Evolutionary conservation across 2,113 vertebrate species (phyloP).

Genomic region (Harpagus bidentatus): DNA sequence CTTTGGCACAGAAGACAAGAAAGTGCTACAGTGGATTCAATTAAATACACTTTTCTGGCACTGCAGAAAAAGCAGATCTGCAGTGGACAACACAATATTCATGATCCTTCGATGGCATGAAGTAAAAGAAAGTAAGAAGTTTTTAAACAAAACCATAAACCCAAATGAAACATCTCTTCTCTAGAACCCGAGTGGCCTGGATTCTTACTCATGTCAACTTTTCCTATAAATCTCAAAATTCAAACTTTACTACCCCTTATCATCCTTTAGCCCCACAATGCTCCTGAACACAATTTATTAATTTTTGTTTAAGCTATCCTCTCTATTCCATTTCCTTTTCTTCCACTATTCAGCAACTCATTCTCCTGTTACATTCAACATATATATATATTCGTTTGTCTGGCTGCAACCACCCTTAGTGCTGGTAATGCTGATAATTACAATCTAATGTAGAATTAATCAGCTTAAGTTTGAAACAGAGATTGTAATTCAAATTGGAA

Average conservation of each 20-base stretch:
- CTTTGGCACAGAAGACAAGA: not conserved
- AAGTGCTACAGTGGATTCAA: not conserved
- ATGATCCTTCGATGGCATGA: not conserved
- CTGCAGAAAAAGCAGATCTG: not conserved
- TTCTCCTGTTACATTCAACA: not conserved
- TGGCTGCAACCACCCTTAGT: not conserved
- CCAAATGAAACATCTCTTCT: not conserved
- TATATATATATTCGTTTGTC: not conserved
- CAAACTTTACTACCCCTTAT: not conserved
- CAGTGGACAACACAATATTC: not conserved
- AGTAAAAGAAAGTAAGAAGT: not conserved
- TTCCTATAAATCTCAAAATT: not conserved
- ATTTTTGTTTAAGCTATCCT: not conserved
- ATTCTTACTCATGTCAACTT: not conserved
- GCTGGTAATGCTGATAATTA: slow-evolving; percentile 43
- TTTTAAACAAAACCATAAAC: not conserved
- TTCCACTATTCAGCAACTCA: not conserved
- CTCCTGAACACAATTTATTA: not conserved
- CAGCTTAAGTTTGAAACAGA: slow-evolving; percentile 32
- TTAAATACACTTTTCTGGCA: not conserved
- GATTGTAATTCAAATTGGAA: slow-evolving; percentile 56
- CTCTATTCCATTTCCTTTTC: not conserved
- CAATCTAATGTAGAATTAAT: slow-evolving; percentile 20
- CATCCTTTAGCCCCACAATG: not conserved
- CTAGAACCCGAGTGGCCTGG: not conserved